phyloP scores from a whole-genome alignment of 2,113 vertebrate genomes.

The Tretioscincus oriximinensis region DNA sequence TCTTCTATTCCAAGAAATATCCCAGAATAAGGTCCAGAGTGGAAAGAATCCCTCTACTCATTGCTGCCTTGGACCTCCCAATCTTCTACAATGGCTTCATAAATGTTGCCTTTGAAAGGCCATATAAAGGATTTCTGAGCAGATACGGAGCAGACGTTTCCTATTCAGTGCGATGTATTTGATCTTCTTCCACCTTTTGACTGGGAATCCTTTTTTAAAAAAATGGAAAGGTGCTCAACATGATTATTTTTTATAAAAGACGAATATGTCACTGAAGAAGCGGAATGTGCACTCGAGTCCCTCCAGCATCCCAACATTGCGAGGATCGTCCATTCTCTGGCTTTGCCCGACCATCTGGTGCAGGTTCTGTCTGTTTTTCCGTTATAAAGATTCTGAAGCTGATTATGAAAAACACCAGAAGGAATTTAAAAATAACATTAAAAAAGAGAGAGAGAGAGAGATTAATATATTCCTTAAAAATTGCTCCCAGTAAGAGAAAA shows the following conservation, averaged over 20 bases:
- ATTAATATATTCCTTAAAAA: neutral
- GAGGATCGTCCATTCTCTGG: neutral
- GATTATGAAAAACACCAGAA: neutral
- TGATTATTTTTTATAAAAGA: too few species aligned
- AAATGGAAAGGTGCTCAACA: neutral
- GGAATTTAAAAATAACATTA: neutral
- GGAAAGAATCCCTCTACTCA: neutral
- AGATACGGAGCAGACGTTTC: neutral
- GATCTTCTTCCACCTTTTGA: neutral
- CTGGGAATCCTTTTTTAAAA: too few species aligned
- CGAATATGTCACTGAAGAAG: too few species aligned
- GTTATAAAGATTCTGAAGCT: neutral
- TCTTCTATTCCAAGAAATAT: too few species aligned
- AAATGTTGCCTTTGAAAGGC: neutral
- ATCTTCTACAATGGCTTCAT: too few species aligned
- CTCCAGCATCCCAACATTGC: neutral
- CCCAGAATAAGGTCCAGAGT: too few species aligned
- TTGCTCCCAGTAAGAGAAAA: conserved; percentile 5
- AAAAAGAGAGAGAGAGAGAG: too few species aligned
- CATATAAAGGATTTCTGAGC: neutral
- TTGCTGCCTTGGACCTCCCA: too few species aligned
- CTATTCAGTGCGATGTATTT: neutral
- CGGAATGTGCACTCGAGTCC: neutral
- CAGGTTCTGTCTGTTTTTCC: neutral
- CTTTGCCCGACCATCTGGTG: accelerated